Percentiles rank a stretch among this genome's conserved stretches.
Conservation (phyloP, 2,888 invertebrate genomes). For the Pseudococcus viburni region DNA sequence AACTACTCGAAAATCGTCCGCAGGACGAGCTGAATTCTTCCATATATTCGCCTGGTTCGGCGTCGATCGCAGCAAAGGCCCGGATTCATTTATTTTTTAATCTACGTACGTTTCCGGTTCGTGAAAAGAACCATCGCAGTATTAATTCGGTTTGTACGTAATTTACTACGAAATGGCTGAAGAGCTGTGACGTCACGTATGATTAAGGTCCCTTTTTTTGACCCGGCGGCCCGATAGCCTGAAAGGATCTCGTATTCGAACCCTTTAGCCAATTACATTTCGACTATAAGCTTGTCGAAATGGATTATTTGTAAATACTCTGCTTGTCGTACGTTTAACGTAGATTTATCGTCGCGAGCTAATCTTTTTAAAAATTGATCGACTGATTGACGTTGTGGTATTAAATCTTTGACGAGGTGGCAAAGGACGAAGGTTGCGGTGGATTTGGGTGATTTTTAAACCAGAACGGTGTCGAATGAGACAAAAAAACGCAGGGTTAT, state of each 20-base stretch:
- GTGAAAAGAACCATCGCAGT: neutral
- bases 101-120: constrained; percentile 10
- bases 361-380: constrained; percentile 26
- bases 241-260: neutral
- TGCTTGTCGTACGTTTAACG: neutral
- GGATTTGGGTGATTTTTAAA: neutral
- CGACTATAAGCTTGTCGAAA: neutral
- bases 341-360: neutral
- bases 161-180: constrained; percentile 5
- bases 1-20: constrained; percentile 6
- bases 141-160: constrained; percentile 25
- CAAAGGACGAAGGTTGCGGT: neutral
- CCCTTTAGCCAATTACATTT: constrained; percentile 16
- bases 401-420: neutral
- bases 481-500: too few relatives aligned
- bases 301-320: constrained; percentile 26
- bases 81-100: constrained; percentile 43
- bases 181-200: constrained; percentile 19
- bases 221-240: neutral
- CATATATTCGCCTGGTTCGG: neutral
- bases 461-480: too few relatives aligned
- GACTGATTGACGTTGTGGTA: neutral
- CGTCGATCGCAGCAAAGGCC: neutral
- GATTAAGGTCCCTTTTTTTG: constrained; percentile 18
- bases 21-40: neutral